Evolutionary conservation across 2,113 vertebrate genomes (phyloP), one percentile per base, ranked within the genome.

Genomic region (Oplegnathus fasciatus): DNA sequence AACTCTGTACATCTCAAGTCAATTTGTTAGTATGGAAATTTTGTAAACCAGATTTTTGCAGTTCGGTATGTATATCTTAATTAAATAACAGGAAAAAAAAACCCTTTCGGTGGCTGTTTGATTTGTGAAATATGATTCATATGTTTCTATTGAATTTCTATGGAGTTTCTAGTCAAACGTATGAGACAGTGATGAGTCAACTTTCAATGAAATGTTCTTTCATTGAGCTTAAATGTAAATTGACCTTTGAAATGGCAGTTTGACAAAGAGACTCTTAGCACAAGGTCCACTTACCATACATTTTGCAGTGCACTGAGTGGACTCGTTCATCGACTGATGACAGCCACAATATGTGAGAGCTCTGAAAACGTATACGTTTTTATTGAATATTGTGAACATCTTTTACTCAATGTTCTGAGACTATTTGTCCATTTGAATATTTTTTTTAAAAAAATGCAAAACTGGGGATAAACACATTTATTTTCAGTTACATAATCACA

Each of bases 21-120:
- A 85, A 64, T 95, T 93, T 93, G 88, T 94, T 94, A 92, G 89
- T 84, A 91, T 83, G 86, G 69, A 87, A 86, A 90, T 96, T 96
- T 96, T 96, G 94, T 96, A 96, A 96, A 94, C 89, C 92, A 91
- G 85, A 95, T 94, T 95, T 96, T 96, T 96, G 95, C 94, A 96
- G 91, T 95, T 95, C 84, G 54, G 88, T 94, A 94, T 93, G 93
- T 95, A 93, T 94, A 95, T 93, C 92, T 93, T 92, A 95, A 94
- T 93, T 92, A 92, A 94, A 94, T 89, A 91, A 92, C 60, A 83
- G 15, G 65, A 89, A 80, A 85, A 50, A 75, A 73, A 74, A 80
- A 28, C 1, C 2, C 20, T 18, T 75, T 75, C 15, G 13, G 6
- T 62, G n/a, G n/a, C 40, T 26, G 9, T 42, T 70, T 57, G 0